These are phyloP conservation scores for Noctua comes DNA, from an alignment of 2,888 invertebrate species.

Conservation along the genomic window DNA sequence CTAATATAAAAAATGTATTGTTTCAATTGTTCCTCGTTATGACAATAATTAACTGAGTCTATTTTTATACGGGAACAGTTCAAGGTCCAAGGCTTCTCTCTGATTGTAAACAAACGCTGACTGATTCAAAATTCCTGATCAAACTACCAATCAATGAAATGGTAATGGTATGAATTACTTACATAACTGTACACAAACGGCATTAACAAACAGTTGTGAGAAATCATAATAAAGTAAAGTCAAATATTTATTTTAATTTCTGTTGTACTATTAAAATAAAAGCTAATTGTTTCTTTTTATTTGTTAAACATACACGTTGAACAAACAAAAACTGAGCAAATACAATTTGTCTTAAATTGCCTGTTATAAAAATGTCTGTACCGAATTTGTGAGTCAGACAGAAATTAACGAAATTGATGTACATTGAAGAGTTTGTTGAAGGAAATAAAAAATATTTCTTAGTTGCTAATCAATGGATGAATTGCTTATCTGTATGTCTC, in stretches of 20 bases:
- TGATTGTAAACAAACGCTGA: slow-evolving; percentile 41
- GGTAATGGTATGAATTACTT: background rate
- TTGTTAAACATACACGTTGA: slow-evolving; percentile 28
- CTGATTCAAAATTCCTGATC: slow-evolving; percentile 30
- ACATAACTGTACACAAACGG: background rate
- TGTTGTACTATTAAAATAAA: slow-evolving; percentile 25
- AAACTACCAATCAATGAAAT: slow-evolving; percentile 16
- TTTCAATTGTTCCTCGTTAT: slow-evolving; percentile 44
- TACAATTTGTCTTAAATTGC: slow-evolving; percentile 37
- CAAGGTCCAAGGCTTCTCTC: slow-evolving; percentile 34
- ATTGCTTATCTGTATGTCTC: slow-evolving; percentile 33
- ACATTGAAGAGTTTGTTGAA: slow-evolving; percentile 24
- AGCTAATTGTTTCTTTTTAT: slow-evolving; percentile 31
- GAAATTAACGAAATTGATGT: slow-evolving; percentile 21
- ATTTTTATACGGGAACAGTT: slow-evolving; percentile 43
- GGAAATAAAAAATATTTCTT: background rate
- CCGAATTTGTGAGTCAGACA: slow-evolving; percentile 52
- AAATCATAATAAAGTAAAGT: slow-evolving; percentile 24
- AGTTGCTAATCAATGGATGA: slow-evolving; percentile 39
- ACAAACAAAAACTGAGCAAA: slow-evolving; percentile 48
- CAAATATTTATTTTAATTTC: slow-evolving; percentile 42
- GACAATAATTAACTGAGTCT: slow-evolving; percentile 28
- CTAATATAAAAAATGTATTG: slow-evolving; percentile 26
- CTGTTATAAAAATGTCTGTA: slow-evolving; percentile 48
- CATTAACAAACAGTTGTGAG: slow-evolving; percentile 17